A percentile compares a stretch with the other conserved stretches of the same genome.
These are phyloP conservation scores for Caenorhabditis sp. DNA, from an alignment of 2,888 invertebrate species.

Conservation along the genomic window DNA sequence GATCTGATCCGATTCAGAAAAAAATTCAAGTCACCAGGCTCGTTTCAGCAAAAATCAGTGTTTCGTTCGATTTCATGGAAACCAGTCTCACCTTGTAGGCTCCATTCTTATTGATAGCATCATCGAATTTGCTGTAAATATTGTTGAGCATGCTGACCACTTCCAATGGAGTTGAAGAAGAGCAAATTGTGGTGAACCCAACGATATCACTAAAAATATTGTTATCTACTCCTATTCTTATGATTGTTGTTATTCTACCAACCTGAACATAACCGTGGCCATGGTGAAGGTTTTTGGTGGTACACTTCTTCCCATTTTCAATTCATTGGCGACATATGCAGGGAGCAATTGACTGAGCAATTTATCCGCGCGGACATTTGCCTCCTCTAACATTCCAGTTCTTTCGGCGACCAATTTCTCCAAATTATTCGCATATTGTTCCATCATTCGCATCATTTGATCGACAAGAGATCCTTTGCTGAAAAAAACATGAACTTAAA, in stretches of 20 bases:
- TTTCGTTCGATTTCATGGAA: too few species aligned
- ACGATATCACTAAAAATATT: slow-evolving; percentile 57
- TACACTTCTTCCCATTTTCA: slow-evolving; percentile 67
- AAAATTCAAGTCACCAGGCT: too few species aligned
- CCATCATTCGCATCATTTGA: slow-evolving; percentile 63
- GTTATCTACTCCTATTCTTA: background rate
- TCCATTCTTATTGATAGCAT: slow-evolving; percentile 60
- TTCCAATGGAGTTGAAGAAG: slow-evolving; percentile 51
- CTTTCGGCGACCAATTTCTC: slow-evolving; percentile 69
- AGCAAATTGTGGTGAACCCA: slow-evolving; percentile 61
- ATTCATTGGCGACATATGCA: slow-evolving; percentile 65
- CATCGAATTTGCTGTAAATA: slow-evolving; percentile 68
- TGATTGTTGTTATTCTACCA: background rate
- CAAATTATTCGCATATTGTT: slow-evolving; percentile 69
- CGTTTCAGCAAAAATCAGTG: background rate
- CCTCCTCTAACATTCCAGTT: slow-evolving; percentile 70
- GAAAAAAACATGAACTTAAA: too few species aligned
- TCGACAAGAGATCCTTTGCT: slow-evolving; percentile 59
- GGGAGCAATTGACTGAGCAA: slow-evolving; percentile 67
- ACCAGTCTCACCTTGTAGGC: slow-evolving; percentile 52
- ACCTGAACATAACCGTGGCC: slow-evolving; percentile 66
- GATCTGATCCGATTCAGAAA: too few species aligned
- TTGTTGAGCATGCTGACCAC: slow-evolving; percentile 61
- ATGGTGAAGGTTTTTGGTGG: slow-evolving; percentile 64
- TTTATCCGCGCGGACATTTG: slow-evolving; percentile 66